A percentile compares a stretch with the other conserved stretches of the same genome.
phyloP scores from a whole-genome alignment of 2,113 vertebrate species.

The Macrotus californicus region DNA sequence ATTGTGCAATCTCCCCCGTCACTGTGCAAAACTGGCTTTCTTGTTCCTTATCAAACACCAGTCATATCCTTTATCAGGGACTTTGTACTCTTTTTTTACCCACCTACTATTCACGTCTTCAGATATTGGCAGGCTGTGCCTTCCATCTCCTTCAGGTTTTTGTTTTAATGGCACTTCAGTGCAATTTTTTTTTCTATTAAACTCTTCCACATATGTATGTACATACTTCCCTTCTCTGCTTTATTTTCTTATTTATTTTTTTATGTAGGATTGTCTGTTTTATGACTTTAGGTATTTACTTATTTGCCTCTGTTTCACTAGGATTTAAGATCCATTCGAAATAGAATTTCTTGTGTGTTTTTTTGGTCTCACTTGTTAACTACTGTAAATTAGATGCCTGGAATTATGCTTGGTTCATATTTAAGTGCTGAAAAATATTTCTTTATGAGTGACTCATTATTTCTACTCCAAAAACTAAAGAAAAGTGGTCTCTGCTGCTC shows the following conservation, averaged over 20 bases:
- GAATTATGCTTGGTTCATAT: background rate
- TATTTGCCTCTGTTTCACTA: background rate
- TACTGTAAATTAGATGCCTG: background rate
- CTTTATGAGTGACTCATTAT: slow-evolving; percentile 3
- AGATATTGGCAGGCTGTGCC: background rate
- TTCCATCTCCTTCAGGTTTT: background rate
- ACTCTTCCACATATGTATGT: background rate
- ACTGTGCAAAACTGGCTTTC: background rate
- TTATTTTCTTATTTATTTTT: background rate
- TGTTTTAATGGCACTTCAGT: background rate
- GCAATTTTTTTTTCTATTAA: background rate
- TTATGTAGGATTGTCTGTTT: background rate
- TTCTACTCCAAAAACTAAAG: background rate
- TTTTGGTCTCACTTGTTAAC: background rate
- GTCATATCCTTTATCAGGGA: background rate
- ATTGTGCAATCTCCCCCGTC: background rate
- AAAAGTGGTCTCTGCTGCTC: background rate
- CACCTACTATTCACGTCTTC: background rate
- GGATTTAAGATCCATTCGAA: background rate
- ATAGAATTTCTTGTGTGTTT: background rate
- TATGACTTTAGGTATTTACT: background rate
- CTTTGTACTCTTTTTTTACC: background rate
- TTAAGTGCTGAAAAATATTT: background rate
- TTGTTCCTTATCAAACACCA: background rate
- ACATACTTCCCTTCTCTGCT: background rate